Evolutionary conservation across 2,888 invertebrate genomes (phyloP).

Genomic region (Fissipunctia ypsillon): DNA sequence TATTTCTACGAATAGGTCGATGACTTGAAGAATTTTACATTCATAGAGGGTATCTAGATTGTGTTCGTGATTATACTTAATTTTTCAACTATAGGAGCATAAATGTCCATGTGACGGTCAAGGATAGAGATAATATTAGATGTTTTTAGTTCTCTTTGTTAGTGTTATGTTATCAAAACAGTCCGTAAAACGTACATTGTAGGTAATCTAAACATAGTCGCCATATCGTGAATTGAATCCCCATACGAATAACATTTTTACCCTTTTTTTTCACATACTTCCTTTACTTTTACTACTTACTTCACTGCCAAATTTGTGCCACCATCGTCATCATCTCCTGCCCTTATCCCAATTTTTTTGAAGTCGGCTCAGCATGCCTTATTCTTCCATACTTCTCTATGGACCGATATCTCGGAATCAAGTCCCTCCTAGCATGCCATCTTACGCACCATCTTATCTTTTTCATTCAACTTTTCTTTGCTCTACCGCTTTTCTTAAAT

Average conservation of each 20-base stretch:
- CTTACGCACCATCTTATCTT: neutral
- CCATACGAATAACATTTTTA: neutral
- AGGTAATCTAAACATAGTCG: neutral
- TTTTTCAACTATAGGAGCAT: slow-evolving; percentile 17
- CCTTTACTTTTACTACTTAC: no score
- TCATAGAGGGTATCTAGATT: slow-evolving; percentile 69
- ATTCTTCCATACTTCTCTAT: neutral
- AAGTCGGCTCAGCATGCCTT: neutral
- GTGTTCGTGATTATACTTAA: slow-evolving; percentile 61
- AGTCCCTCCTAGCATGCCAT: neutral
- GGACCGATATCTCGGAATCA: neutral
- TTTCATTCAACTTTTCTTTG: neutral
- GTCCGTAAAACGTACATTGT: neutral
- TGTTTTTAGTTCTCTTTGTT: neutral
- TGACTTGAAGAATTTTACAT: slow-evolving; percentile 68
- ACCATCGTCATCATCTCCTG: neutral
- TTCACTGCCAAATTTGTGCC: no score
- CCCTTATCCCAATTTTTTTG: neutral
- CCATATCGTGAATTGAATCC: neutral
- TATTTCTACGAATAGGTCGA: slow-evolving; percentile 44
- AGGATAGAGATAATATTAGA: slow-evolving; percentile 15
- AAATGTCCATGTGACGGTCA: slow-evolving; percentile 29
- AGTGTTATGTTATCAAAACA: neutral
- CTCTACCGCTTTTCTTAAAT: neutral
- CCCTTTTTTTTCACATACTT: no score